Conservation (phyloP, 2,113 vertebrate species). For the Irena cyanogastra region DNA sequence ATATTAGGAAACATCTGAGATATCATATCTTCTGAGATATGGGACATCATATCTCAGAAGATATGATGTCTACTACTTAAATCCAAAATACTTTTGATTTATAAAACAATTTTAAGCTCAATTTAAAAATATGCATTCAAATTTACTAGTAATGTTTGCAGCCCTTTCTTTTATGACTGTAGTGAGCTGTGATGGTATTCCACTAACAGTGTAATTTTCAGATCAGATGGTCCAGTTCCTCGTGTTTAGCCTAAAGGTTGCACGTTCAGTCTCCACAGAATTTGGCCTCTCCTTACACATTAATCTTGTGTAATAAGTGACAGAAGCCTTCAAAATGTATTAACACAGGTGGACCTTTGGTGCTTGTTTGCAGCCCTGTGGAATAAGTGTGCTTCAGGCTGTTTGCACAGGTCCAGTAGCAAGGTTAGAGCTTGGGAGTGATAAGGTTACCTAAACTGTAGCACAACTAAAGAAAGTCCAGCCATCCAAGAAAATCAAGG, state of each 20-base stretch:
- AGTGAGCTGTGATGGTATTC: background rate
- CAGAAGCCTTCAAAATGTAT: background rate
- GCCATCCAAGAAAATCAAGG: background rate
- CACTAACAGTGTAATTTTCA: background rate
- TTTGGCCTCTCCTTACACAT: background rate
- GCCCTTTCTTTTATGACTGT: background rate
- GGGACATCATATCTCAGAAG: too few species aligned
- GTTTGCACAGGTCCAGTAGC: conserved; percentile 21
- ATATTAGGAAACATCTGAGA: too few species aligned
- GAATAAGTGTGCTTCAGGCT: conserved; percentile 2
- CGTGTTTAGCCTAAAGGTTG: background rate
- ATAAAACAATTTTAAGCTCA: background rate
- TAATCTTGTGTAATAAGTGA: background rate
- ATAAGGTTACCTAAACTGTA: background rate
- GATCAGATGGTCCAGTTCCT: background rate
- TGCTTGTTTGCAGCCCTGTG: background rate
- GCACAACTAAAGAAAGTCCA: background rate
- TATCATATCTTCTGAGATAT: too few species aligned
- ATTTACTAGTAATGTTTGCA: background rate
- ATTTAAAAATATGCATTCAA: background rate
- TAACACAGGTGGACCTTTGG: background rate
- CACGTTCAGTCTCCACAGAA: background rate
- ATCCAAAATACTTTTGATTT: background rate
- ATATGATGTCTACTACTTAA: background rate
- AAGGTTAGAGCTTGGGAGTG: background rate